Evolutionary conservation across 2,113 vertebrate species (phyloP), one percentile per base, ranked within the genome.

Genomic region (Xenopus laevis): DNA sequence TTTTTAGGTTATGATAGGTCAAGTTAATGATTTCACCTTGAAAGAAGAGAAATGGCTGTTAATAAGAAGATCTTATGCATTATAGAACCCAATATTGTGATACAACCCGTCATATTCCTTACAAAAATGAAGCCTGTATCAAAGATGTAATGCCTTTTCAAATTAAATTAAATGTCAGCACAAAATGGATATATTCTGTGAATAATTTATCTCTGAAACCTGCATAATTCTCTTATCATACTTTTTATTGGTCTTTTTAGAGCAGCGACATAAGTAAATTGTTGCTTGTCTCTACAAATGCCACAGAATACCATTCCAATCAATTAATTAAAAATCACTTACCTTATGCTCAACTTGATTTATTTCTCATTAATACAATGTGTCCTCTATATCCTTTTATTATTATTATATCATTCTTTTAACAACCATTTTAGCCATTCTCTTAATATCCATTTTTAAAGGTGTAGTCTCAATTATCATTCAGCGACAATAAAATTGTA

Each of bases 311-410:
- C 92, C 87, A 89, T 95, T 95, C 93, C 95, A 96, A 98, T 98
- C 96, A 95, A 98, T 99, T 95, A 98, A 98, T 98, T 98, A 98
- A 97, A 98, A 98, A 98, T 96, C 97, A 98, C 96, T 98, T 97
- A 96, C 94, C 95, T 95, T 95, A 96, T 92, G 95, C 92, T 98
- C 94, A 95, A 95, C 93, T 92, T 98, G 95, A 99, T 98, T 98
- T 95, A 98, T 96, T 97, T 95, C 96, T 97, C 95, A 95, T 98
- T 99, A 98, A 99, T 97, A 98, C 92, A 97, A 99, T 98, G 96
- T 92, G 97, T 95, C 95, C 94, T 95, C 94, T 94, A 96, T 97
- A 96, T 95, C 93, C 92, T 93, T 93, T 91, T 95, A 96, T 98
- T 98, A 97, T 98, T 97, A 96, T 94, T n/a, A n/a, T n/a, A 92